Percentiles rank a stretch among this genome's conserved stretches.
phyloP scores from a whole-genome alignment of 1,140 invertebrate genomes.

The Mylabris phalerata region DNA sequence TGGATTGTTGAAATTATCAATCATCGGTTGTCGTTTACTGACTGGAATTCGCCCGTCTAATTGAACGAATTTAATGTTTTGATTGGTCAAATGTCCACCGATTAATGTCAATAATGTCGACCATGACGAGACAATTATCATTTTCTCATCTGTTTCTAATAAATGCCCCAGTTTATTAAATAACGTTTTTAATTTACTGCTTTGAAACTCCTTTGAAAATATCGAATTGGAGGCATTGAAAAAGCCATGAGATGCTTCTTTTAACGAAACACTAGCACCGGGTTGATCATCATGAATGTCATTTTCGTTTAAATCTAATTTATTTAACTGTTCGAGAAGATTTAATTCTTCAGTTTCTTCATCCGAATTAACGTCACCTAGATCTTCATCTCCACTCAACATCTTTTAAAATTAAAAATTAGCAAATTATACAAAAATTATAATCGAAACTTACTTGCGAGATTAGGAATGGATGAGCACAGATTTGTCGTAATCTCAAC shows the following conservation, averaged over 20 bases:
- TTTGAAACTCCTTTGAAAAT: slow-evolving; percentile 51
- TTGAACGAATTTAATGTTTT: slow-evolving; percentile 49
- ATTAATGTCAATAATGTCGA: slow-evolving; percentile 67
- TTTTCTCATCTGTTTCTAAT: slow-evolving; percentile 58
- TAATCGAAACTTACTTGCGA: slow-evolving; percentile 43
- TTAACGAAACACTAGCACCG: slow-evolving; percentile 22
- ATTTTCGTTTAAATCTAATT: slow-evolving; percentile 34
- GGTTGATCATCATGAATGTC: slow-evolving; percentile 1
- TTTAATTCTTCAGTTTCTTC: slow-evolving; percentile 36
- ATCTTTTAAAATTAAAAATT: not conserved
- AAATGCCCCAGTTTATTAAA: slow-evolving; percentile 42
- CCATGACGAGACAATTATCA: slow-evolving; percentile 87
- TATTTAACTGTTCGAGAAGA: slow-evolving; percentile 40
- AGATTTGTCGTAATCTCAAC: slow-evolving; percentile 78
- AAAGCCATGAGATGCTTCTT: slow-evolving; percentile 46
- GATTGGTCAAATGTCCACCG: slow-evolving; percentile 49
- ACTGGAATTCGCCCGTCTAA: slow-evolving; percentile 63
- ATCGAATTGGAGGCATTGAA: slow-evolving; percentile 62
- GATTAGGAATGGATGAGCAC: slow-evolving; percentile 80
- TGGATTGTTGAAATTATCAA: slow-evolving; percentile 66
- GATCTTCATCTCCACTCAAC: slow-evolving; percentile 4
- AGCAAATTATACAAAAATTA: not conserved
- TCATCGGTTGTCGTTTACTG: slow-evolving; percentile 53
- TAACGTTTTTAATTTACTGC: slow-evolving; percentile 56
- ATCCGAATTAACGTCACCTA: slow-evolving; percentile 12